Base-by-base conservation (phyloP, 2,797 vertebrate species). In the Poeciliopsis gracilis region DNA sequence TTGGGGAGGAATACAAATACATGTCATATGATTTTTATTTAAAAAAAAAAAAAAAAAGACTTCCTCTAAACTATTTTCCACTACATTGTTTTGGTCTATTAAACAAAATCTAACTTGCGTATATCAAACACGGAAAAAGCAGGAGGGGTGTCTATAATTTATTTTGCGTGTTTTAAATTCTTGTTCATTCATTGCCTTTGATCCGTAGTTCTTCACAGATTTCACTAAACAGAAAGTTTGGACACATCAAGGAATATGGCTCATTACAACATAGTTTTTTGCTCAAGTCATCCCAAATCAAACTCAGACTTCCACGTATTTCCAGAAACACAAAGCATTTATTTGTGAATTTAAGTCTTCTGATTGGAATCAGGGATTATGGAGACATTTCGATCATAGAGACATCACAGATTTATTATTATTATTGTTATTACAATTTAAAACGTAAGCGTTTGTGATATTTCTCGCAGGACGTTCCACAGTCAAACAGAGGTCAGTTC, bases 391-490 rank as follows among this genome's bases (percentile, higher is more conserved):
- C 30, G 8, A 61, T 78, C 41, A 59, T 51, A 46, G 11, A 81
- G 77, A 82, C 36, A 33, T 18, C 30, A 51, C 71, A 41, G 66
- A 28, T 28, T 69, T 63, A 63, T 43, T 11, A 28, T 25, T 6
- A 12, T 61, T n/a, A n/a, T 74, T 61, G n/a, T 73, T 38, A 28
- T 45, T 25, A 36, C 77, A 77, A 69, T 55, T 79, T 89, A 77
- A 79, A 80, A 79, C 45, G 45, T 59, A 59, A 36, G 67, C 45
- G 69, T 76, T 7, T 79, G 75, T 88, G 55, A 82, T 80, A 73
- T 84, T 20, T 59, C 83, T 84, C 87, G 81, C 84, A 84, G 80
- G 80, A 82, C 77, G 80, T 82, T 87, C 77, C 81, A 74, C 73
- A 82, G 57, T 75, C 84, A 63, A 84, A 73, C 77, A 45, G 11